Conservation (phyloP, 1,140 invertebrate species). For the Bombyx mori region ASM3026992v2 NC_085120.1:10802001-10802500, state of each 20-base stretch:
- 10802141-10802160: conserved; percentile 1
- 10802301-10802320: conserved; percentile 47
- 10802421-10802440: conserved; percentile 73
- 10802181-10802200: neutral
- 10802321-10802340: conserved; percentile 64
- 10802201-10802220: neutral
- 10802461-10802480: conserved; percentile 59
- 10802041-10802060: conserved; percentile 23
- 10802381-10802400: conserved; percentile 78
- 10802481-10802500: conserved; percentile 71
- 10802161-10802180: too few species aligned
- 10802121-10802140: conserved; percentile 29
- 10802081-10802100: conserved; percentile 36
- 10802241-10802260: neutral
- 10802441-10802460: conserved; percentile 63
- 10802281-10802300: conserved; percentile 31
- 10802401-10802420: conserved; percentile 71
- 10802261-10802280: conserved; percentile 2
- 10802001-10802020: too few species aligned
- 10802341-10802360: conserved; percentile 65
- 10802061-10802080: conserved; percentile 35
- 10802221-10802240: neutral
- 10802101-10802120: conserved; percentile 44
- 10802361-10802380: conserved; percentile 74
- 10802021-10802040: conserved; percentile 1